Evolutionary conservation across 2,797 vertebrate genomes (phyloP), one percentile per base, ranked within the genome.

Genomic region (Esox masquinongy): DNA sequence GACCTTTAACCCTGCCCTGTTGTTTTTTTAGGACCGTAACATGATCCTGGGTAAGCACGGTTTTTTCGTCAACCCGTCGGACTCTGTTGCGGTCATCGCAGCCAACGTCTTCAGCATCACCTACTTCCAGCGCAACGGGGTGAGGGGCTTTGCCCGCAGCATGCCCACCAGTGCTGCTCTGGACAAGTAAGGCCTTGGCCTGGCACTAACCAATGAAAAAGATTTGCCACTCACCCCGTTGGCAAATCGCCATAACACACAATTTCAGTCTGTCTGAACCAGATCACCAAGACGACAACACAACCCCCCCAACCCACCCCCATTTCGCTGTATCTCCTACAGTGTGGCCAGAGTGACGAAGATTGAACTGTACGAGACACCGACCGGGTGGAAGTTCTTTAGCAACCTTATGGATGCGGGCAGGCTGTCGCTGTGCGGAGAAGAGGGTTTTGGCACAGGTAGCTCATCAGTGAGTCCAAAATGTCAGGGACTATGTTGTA

Each of bases 41-140:
- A 97, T 98, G 97, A 97, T 99, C 87, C 93, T 99, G 8, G 98
- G 98, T 79, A 97, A 96, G 84, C 95, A 96, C 0, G 95, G 96
- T 34, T 96, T 98, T 91, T 99, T 98, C 0, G 95, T 99, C 69
- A 96, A 96, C 85, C 97, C 98, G 2, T 97, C 97, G 0, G 98
- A 99, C 91, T 99, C 97, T 0, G 94, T 99, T 43, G 98, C 97
- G 0, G 96, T 97, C 84, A 97, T 99, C 0, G 97, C 97, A 39
- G 97, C 97, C 91, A 99, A 99, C 90, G 97, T 99, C 87, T 94
- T 97, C 92, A 95, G 95, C 89, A 98, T 99, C 90, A 97, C 97
- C 0, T 99, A 99, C 82, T 99, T 99, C 92, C 97, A 98, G 92
- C 96, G 96, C 72, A 96, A 94, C 0, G 97, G 98, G 1, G 96